Conservation (phyloP, 1,140 invertebrate genomes). For the Mamestra configurata region DNA sequence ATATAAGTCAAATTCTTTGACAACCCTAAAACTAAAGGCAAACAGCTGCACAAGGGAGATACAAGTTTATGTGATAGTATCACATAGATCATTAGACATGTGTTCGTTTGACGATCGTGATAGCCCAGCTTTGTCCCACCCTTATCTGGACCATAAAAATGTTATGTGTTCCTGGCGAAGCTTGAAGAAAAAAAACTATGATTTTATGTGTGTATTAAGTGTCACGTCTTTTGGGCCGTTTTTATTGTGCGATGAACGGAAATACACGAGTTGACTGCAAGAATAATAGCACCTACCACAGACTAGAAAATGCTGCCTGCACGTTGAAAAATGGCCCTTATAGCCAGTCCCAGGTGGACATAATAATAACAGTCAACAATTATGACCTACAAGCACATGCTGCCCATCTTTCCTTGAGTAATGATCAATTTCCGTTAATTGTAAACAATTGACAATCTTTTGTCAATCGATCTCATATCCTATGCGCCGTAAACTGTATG, state of each 20-base stretch:
- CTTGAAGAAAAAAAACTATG: slow-evolving; percentile 15
- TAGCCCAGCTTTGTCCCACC: slow-evolving; percentile 17
- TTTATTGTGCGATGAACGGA: slow-evolving; percentile 21
- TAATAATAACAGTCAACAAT: background rate
- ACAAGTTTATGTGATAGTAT: slow-evolving; percentile 43
- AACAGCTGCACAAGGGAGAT: slow-evolving; percentile 36
- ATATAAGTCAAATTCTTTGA: background rate
- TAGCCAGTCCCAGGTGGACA: background rate
- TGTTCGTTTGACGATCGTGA: slow-evolving; percentile 43
- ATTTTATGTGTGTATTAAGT: slow-evolving; percentile 37
- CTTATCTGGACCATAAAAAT: slow-evolving; percentile 50
- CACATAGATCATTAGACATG: slow-evolving; percentile 50
- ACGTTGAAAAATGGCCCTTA: background rate
- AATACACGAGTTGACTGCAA: background rate
- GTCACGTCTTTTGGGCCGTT: background rate
- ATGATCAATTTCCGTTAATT: slow-evolving; percentile 32
- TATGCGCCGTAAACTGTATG: background rate
- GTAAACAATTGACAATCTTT: slow-evolving; percentile 5
- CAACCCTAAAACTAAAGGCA: slow-evolving; percentile 9
- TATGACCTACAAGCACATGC: background rate
- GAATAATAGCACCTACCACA: background rate
- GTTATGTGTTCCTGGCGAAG: slow-evolving; percentile 28
- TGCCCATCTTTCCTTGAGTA: background rate
- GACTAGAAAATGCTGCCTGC: background rate
- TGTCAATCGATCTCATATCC: slow-evolving; percentile 14